Evolutionary conservation across 1,140 invertebrate species (phyloP), one percentile per base, ranked within the genome.

Genomic region (Hyles vespertilio): DNA sequence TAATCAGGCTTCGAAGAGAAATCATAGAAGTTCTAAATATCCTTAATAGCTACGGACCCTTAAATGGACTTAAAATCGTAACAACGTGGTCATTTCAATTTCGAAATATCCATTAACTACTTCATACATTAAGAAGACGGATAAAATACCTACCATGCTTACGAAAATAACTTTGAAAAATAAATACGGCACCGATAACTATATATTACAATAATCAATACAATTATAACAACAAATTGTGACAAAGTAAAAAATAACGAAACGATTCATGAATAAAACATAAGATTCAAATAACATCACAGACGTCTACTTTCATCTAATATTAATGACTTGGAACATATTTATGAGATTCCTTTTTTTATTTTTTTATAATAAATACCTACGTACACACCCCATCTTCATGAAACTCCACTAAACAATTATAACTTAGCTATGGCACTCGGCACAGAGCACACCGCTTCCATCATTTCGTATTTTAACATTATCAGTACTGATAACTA

Each of bases 271-370:
- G n/a, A 48, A 48, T 62, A 75, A 55, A 79, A 76, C 51, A 68
- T 70, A 78, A 79, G 46, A 58, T 72, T 76, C 61, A 81, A 75
- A 67, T 67, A 84, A 79, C 78, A 87, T 87, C 81, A 84, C 82
- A 87, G 80, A 82, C 72, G 77, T 64, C 81, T 84, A 84, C 72
- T 65, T 72, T 67, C 69, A 80, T 63, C 69, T 79, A 78, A 72
- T 69, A 59, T 47, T 73, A 69, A 78, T 79, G 72, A 83, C 67
- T 78, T 65, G 67, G 59, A 74, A 66, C 68, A 58, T 67, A 63
- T 71, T 48, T 69, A 64, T 72, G 79, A 84, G 79, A 81, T 83
- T 84, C 74, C 60, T 64, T 67, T 74, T 70, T 54, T 54, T 44
- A 36, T 48, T 11, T 48, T 47, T 10, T n/a, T 50, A 49, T 57